A percentile compares a stretch with the other conserved stretches of the same genome.
Evolutionary conservation across 2,888 invertebrate species (phyloP).

Genomic region (Choristoneura rosaceana): DNA sequence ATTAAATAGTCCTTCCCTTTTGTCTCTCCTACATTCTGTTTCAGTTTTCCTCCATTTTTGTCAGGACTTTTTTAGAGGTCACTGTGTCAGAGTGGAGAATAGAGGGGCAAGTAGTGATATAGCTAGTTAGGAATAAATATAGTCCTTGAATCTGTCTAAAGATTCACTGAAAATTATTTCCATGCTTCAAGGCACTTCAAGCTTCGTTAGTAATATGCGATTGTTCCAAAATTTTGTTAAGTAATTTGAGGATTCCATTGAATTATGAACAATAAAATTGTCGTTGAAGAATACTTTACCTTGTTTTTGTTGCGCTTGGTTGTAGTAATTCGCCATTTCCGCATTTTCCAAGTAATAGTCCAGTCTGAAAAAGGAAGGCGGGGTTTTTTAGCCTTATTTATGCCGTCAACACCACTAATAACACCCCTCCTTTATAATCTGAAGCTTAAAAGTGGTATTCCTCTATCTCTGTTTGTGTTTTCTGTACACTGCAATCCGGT

Average conservation of each 20-base stretch:
- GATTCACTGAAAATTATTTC: neutral
- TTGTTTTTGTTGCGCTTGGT: conserved; percentile 65
- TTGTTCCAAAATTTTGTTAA: conserved; percentile 12
- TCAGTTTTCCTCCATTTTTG: too few relatives aligned
- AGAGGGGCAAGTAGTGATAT: too few relatives aligned
- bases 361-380: conserved; percentile 58
- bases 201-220: neutral
- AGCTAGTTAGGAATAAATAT: neutral
- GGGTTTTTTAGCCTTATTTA: too few relatives aligned
- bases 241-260: neutral
- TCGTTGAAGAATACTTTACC: conserved; percentile 50
- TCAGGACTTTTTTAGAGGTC: too few relatives aligned
- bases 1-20: too few relatives aligned
- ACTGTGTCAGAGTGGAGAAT: too few relatives aligned
- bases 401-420: too few relatives aligned
- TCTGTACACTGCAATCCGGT: too few relatives aligned
- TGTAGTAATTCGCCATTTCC: conserved; percentile 65
- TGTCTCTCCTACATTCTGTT: too few relatives aligned
- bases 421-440: too few relatives aligned
- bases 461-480: too few relatives aligned
- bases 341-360: conserved; percentile 70
- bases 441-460: too few relatives aligned
- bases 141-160: neutral
- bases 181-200: neutral
- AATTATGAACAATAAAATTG: conserved; percentile 1